Evolutionary conservation across 2,797 vertebrate species (phyloP), one percentile per base, ranked within the genome.

Genomic region (Pangasius mekongensis): DNA sequence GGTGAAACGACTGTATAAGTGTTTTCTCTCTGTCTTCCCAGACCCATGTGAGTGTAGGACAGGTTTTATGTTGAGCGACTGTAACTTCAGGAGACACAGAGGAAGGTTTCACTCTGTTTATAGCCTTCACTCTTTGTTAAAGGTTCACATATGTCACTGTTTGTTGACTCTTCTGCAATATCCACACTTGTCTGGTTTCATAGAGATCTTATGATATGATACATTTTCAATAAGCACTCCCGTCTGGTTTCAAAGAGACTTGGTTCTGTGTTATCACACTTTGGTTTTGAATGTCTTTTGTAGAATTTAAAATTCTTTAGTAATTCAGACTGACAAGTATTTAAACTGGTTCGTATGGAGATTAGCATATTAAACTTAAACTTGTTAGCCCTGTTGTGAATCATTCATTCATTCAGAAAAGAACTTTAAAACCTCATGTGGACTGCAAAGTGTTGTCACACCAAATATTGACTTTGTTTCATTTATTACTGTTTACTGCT

Each of bases 141-240:
- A 82, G 76, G 16, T 66, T 54, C 52, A 83, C 71, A 83, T 78
- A 67, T 43, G 47, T 77, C 47, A 77, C 18, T 9, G 27, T 85
- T 87, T 11, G 43, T 85, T 69, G 69, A 73, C 52, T 73, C 22
- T 13, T 73, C 16, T n/a, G 33, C 84, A 91, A 85, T 88, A 83
- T 85, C 69, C 89, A 86, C 86, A 27, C 54, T 74, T 10, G 87
- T 91, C 89, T 91, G 91, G 89, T 91, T 90, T 90, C 88, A 84
- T 74, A 30, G 81, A 87, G 87, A 91, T 88, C 77, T 52, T 85
- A 62, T 84, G 85, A 33, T 93, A 94, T 73, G 86, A 64, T 1
- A 22, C 86, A 71, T 14, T 52, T 90, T 90, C 93, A 95, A 95
- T 95, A 95, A 94, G 93, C 94, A 94, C 94, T 91, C 43, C 73